Evolutionary conservation across 2,113 vertebrate species (phyloP).

Genomic region (Emydocephalus ijimae): DNA sequence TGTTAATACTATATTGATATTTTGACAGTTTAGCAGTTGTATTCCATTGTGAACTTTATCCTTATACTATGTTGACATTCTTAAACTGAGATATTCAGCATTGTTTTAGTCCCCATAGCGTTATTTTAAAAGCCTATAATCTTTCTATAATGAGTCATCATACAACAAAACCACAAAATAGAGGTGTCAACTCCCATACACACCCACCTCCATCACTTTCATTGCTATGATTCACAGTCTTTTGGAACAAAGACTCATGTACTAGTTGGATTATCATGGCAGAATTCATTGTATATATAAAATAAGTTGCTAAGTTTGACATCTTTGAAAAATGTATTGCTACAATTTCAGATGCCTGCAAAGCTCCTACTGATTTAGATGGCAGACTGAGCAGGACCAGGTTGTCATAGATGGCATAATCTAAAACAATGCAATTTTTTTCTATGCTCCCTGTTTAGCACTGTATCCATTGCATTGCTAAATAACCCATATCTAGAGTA

Average conservation of each 20-base stretch:
- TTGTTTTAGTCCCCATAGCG: neutral
- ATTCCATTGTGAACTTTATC: neutral
- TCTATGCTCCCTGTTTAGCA: neutral
- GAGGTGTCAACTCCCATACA: neutral
- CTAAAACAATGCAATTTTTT: neutral
- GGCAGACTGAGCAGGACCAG: neutral
- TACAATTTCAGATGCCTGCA: neutral
- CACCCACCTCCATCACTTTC: neutral
- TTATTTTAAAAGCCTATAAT: neutral
- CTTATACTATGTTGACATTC: neutral
- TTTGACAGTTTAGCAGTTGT: neutral
- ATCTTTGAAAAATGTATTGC: neutral
- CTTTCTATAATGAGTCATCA: constrained; percentile 3
- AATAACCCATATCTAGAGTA: neutral
- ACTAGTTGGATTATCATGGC: neutral
- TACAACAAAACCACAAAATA: neutral
- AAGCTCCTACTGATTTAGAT: neutral
- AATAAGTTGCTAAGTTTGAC: neutral
- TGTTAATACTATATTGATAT: neutral
- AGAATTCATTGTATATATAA: neutral
- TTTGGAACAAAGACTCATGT: neutral
- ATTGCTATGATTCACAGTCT: neutral
- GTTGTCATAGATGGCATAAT: neutral
- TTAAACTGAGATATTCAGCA: neutral
- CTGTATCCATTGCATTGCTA: neutral